Evolutionary conservation across 2,888 invertebrate genomes (phyloP).

Genomic region (Tortrix viridana): DNA sequence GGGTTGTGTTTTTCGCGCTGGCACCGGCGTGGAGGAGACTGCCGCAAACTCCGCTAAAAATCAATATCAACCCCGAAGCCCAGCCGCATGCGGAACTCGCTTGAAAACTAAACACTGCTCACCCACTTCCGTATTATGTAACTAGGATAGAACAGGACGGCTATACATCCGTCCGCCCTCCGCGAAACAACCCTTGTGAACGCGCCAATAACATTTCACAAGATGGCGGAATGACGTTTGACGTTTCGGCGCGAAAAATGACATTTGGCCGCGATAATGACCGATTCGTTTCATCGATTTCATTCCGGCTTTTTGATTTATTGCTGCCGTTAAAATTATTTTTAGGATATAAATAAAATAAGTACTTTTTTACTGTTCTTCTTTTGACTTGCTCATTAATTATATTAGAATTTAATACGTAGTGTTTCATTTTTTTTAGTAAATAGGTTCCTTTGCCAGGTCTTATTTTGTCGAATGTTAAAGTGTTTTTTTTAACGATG

Average conservation of each 20-base stretch:
- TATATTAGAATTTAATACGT: background rate
- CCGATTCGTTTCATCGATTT: slow-evolving; percentile 67
- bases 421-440: no score
- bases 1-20: slow-evolving; percentile 77
- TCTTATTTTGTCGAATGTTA: no score
- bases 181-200: slow-evolving; percentile 60
- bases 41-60: slow-evolving; percentile 80
- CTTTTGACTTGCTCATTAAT: slow-evolving; percentile 18
- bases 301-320: slow-evolving; percentile 63
- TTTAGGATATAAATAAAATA: slow-evolving; percentile 34
- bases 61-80: slow-evolving; percentile 75
- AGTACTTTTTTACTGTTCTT: slow-evolving; percentile 24
- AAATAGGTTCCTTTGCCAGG: no score
- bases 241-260: slow-evolving; percentile 80
- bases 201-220: slow-evolving; percentile 65
- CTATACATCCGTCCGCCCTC: slow-evolving; percentile 54
- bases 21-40: slow-evolving; percentile 78
- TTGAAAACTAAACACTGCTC: slow-evolving; percentile 71
- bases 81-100: slow-evolving; percentile 78
- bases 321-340: slow-evolving; percentile 40
- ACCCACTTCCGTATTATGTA: slow-evolving; percentile 81
- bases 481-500: no score
- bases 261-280: slow-evolving; percentile 68
- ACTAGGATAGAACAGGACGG: slow-evolving; percentile 65
- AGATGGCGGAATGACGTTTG: slow-evolving; percentile 77